Percentiles rank a stretch among this genome's conserved stretches.
Conservation (phyloP, 2,113 vertebrate species). For the Caracal caracal region DNA sequence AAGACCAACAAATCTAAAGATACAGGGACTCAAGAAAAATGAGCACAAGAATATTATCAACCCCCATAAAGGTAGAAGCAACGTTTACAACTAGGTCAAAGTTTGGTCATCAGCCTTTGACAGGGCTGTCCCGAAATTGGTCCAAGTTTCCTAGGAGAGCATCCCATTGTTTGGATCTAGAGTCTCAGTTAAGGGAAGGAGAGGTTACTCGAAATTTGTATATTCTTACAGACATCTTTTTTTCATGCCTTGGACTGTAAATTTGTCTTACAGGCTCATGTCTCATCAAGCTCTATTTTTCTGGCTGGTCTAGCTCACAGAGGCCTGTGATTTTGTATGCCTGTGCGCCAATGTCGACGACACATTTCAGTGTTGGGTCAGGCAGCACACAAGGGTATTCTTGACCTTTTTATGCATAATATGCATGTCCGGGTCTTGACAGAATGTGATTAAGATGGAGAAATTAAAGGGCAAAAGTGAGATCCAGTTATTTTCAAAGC, state of each 20-base stretch:
- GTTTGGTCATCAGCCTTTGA: background rate
- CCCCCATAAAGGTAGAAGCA: background rate
- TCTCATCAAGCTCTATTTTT: background rate
- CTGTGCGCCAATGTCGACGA: background rate
- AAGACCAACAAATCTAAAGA: background rate
- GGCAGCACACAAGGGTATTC: constrained; percentile 10
- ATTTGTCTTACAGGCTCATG: background rate
- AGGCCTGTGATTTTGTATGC: background rate
- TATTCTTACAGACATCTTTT: background rate
- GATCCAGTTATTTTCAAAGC: constrained; percentile 71
- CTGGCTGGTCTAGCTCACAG: constrained; percentile 21
- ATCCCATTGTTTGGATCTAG: background rate
- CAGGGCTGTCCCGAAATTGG: background rate
- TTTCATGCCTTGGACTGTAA: background rate
- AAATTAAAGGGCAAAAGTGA: constrained; percentile 75
- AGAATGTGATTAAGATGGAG: constrained; percentile 69
- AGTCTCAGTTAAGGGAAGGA: constrained; percentile 34
- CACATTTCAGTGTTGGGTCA: background rate
- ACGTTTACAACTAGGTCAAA: background rate
- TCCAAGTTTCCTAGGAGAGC: background rate
- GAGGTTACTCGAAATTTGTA: background rate
- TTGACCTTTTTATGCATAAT: constrained; percentile 48
- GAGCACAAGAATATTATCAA: background rate
- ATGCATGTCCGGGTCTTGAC: background rate
- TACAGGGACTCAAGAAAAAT: background rate